Conservation (phyloP, 2,797 vertebrate genomes). For the Channallabes apus region DNA sequence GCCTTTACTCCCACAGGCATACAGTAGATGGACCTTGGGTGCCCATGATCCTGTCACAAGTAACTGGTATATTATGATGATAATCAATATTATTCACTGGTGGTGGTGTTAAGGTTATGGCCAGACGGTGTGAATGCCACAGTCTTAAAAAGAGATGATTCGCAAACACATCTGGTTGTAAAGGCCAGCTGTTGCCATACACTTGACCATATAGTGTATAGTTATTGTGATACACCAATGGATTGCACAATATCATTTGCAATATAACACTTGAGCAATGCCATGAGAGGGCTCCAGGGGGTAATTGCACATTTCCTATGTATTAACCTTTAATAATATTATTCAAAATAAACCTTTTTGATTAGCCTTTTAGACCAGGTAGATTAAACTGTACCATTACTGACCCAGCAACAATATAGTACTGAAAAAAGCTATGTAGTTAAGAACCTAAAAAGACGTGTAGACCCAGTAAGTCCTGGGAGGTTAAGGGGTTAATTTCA, state of each 20-base stretch:
- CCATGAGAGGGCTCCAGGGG: neutral
- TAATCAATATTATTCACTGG: too few relatives aligned
- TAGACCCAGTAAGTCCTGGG: neutral
- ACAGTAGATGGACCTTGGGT: too few relatives aligned
- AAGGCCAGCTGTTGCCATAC: neutral
- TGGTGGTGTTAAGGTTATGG: too few relatives aligned
- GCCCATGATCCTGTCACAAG: too few relatives aligned
- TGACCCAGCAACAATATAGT: neutral
- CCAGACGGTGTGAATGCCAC: neutral
- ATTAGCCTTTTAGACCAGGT: too few relatives aligned
- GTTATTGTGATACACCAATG: neutral
- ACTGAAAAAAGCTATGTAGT: neutral
- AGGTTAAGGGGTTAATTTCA: constrained; percentile 1
- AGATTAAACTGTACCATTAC: too few relatives aligned
- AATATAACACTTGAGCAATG: neutral
- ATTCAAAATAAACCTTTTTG: neutral
- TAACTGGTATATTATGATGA: too few relatives aligned
- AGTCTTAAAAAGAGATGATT: neutral
- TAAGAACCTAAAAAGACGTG: neutral
- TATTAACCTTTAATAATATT: neutral
- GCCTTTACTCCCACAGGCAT: too few relatives aligned
- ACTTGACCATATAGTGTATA: neutral
- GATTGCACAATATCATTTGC: neutral
- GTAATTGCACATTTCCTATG: neutral
- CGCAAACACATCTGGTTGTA: neutral